Evolutionary conservation across 1,140 invertebrate genomes (phyloP).

Genomic region (Lamellibrachia luymesi): DNA sequence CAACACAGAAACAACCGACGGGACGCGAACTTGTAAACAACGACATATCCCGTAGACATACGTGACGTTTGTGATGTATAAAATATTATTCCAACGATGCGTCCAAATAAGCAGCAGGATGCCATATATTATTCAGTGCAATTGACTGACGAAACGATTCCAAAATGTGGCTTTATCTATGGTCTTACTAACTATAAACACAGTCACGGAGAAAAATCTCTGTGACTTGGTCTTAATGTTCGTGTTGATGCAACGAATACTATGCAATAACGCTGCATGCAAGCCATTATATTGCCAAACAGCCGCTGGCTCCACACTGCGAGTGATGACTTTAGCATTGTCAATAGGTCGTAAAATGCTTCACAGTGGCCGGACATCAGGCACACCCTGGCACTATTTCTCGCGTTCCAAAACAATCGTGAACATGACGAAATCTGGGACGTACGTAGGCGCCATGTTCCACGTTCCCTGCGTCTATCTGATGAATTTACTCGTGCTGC

Average conservation of each 20-base stretch:
- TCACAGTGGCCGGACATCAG: neutral
- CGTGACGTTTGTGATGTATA: no score
- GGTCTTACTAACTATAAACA: neutral
- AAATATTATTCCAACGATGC: neutral
- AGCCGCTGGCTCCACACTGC: neutral
- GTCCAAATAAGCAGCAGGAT: neutral
- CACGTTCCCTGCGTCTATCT: neutral
- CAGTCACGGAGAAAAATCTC: neutral
- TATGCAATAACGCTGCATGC: neutral
- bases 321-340: neutral
- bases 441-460: neutral
- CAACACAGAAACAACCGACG: neutral
- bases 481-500: neutral
- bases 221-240: neutral
- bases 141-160: neutral
- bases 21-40: no score
- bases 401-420: neutral
- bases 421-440: neutral
- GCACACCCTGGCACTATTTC: neutral
- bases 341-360: neutral
- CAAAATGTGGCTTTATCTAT: neutral
- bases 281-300: neutral
- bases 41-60: no score
- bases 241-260: neutral
- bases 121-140: neutral